Conservation (phyloP, 2,113 vertebrate species). For the Cynopterus brachyotis region DNA sequence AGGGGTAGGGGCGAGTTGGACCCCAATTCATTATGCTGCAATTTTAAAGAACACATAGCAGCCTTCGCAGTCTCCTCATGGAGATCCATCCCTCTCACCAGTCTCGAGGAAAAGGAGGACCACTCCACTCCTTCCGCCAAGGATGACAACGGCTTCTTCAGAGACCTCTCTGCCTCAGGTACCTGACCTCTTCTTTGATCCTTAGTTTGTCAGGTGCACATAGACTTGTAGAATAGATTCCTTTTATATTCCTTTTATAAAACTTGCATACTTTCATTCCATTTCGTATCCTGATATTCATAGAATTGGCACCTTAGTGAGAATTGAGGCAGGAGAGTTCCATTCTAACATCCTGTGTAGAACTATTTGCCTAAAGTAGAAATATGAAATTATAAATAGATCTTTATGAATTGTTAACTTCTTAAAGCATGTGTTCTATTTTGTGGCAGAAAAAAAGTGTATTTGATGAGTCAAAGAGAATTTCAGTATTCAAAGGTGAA, state of each 20-base stretch:
- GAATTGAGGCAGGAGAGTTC: background rate
- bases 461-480: conserved; percentile 42
- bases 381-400: conserved; percentile 41
- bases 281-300: background rate
- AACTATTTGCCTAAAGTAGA: background rate
- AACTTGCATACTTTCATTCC: background rate
- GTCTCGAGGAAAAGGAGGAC: background rate
- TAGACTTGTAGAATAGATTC: background rate
- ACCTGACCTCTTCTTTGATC: background rate
- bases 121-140: background rate
- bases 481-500: conserved; percentile 54
- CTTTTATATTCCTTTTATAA: background rate
- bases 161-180: background rate
- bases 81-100: background rate
- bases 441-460: conserved; percentile 29
- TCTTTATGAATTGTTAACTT: conserved; percentile 57
- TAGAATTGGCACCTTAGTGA: background rate
- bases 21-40: too few relatives aligned
- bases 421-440: conserved; percentile 15
- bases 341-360: background rate
- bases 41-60: background rate
- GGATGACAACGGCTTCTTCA: background rate
- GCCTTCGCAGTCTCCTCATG: background rate
- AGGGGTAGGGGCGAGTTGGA: background rate
- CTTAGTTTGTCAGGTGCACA: background rate